Evolutionary conservation across 2,797 vertebrate species (phyloP).

Genomic region (Sebastes oblongus): DNA sequence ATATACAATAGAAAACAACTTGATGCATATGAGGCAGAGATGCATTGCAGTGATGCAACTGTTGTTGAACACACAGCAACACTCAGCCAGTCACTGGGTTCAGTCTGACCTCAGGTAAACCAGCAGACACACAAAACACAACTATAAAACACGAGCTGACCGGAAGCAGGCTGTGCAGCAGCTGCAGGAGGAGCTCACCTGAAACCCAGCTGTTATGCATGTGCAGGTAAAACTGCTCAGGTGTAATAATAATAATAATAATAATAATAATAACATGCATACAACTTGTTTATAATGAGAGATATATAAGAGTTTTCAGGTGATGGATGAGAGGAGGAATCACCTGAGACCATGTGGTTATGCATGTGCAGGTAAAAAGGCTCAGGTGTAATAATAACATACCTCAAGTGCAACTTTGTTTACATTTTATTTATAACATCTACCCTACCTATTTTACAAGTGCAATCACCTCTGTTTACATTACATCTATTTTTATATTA

Average conservation of each 20-base stretch:
- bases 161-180: neutral
- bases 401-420: too few relatives aligned
- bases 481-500: too few relatives aligned
- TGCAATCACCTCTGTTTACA: too few relatives aligned
- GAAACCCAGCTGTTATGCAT: neutral
- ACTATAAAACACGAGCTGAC: neutral
- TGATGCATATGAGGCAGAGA: neutral
- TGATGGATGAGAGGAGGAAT: too few relatives aligned
- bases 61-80: neutral
- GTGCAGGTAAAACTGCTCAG: neutral
- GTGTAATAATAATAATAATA: too few relatives aligned
- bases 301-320: too few relatives aligned
- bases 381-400: too few relatives aligned
- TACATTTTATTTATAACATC: too few relatives aligned
- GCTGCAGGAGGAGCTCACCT: neutral
- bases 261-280: neutral
- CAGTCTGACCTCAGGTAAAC: neutral
- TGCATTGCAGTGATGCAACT: neutral
- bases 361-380: too few relatives aligned
- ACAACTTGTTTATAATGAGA: too few relatives aligned
- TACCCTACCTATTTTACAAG: too few relatives aligned
- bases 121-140: neutral
- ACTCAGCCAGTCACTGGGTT: neutral
- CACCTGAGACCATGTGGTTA: too few relatives aligned
- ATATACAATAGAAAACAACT: neutral